These are phyloP conservation scores for Drosophila ficusphila DNA, from an alignment of 1,140 invertebrate genomes.

Conservation along the genomic window DNA sequence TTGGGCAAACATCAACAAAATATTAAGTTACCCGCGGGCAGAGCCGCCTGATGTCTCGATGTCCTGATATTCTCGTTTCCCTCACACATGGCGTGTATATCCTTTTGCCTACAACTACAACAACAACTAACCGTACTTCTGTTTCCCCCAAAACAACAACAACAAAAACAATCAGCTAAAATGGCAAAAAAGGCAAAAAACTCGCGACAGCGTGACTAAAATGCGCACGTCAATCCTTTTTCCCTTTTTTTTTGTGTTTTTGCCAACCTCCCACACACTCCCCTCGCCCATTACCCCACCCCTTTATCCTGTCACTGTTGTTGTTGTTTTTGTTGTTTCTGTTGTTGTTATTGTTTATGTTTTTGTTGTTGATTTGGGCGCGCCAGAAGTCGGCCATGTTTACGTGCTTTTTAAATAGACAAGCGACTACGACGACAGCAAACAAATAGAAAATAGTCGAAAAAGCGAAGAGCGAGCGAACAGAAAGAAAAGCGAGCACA, in stretches of 20 bases:
- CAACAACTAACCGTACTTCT: neutral
- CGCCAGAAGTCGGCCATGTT: slow-evolving; percentile 57
- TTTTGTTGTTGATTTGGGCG: slow-evolving; percentile 48
- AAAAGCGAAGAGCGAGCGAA: neutral
- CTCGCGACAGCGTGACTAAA: slow-evolving; percentile 71
- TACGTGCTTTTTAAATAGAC: slow-evolving; percentile 65
- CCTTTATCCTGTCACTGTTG: neutral
- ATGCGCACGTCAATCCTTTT: slow-evolving; percentile 75
- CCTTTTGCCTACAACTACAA: slow-evolving; percentile 21
- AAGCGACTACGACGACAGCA: slow-evolving; percentile 51
- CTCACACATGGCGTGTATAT: slow-evolving; percentile 49
- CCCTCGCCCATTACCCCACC: neutral
- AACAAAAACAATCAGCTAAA: slow-evolving; percentile 76
- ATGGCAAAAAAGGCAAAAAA: slow-evolving; percentile 66
- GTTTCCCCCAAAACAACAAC: slow-evolving; percentile 6
- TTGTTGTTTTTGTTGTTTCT: slow-evolving; percentile 26
- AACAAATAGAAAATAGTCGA: slow-evolving; percentile 22
- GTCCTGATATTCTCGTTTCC: slow-evolving; percentile 28
- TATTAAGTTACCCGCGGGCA: slow-evolving; percentile 66
- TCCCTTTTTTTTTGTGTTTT: neutral
- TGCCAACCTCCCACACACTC: neutral
- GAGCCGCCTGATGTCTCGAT: slow-evolving; percentile 9
- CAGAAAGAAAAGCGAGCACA: neutral
- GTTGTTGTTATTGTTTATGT: slow-evolving; percentile 9
- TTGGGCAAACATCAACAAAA: slow-evolving; percentile 76